Conservation (phyloP, 2,797 vertebrate species). For the Bradypodion ventrale region DNA sequence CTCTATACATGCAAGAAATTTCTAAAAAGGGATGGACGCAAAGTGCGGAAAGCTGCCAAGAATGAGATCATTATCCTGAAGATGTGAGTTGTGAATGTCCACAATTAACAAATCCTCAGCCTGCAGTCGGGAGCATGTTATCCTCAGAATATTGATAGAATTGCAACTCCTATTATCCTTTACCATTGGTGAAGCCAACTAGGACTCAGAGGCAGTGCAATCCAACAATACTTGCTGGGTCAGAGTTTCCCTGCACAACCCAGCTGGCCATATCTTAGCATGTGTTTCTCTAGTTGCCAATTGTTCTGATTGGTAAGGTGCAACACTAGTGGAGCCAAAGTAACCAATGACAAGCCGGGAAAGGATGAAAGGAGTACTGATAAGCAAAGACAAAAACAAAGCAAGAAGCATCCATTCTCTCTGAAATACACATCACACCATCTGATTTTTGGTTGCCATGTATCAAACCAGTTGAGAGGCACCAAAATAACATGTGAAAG, state of each 20-base stretch:
- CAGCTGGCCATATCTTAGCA: not conserved
- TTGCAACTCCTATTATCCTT: not conserved
- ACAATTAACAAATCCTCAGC: not conserved
- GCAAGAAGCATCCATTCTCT: too few relatives aligned
- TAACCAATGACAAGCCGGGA: too few relatives aligned
- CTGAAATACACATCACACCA: too few relatives aligned
- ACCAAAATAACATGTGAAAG: not conserved
- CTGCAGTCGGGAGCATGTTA: not conserved
- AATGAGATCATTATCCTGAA: slow-evolving; percentile 97
- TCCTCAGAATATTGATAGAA: not conserved
- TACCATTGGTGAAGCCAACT: not conserved
- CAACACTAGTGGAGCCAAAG: too few relatives aligned
- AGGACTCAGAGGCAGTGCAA: not conserved
- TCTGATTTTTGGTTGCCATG: not conserved
- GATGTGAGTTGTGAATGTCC: slow-evolving; percentile 82
- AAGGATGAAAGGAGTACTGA: too few relatives aligned
- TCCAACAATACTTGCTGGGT: not conserved
- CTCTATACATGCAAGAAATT: slow-evolving; percentile 98
- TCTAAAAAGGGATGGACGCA: slow-evolving; percentile 94
- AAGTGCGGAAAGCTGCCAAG: slow-evolving; percentile 96
- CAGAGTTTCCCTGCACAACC: not conserved
- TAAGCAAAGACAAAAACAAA: too few relatives aligned
- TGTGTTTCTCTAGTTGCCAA: not conserved
- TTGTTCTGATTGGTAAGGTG: too few relatives aligned
- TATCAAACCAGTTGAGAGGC: not conserved